Evolutionary conservation across 2,113 vertebrate species (phyloP).

Genomic region (Tachycineta bicolor): DNA sequence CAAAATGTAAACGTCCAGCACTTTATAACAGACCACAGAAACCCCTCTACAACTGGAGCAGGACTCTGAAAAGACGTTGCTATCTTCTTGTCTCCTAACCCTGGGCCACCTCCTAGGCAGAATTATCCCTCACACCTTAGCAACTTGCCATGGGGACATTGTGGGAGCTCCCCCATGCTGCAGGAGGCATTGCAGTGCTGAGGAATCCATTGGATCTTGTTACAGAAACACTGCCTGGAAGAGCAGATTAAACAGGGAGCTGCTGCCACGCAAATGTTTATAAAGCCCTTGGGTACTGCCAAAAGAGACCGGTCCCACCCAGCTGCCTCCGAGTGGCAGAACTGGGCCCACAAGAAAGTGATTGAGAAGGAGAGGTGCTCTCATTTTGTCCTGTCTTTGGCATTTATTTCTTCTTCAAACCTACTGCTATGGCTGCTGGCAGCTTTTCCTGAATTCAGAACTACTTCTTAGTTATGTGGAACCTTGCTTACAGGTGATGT

Average conservation of each 20-base stretch:
- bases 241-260: background rate
- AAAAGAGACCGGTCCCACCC: background rate
- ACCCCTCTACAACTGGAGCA: background rate
- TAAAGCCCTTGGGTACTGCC: background rate
- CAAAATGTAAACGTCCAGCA: conserved; percentile 38
- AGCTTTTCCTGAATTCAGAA: background rate
- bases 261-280: background rate
- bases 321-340: background rate
- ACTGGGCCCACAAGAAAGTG: background rate
- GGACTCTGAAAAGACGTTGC: background rate
- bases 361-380: background rate
- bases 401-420: background rate
- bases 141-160: background rate
- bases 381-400: background rate
- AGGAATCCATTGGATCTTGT: background rate
- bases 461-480: background rate
- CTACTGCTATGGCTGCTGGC: background rate
- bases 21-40: background rate
- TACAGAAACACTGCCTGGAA: background rate
- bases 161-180: background rate
- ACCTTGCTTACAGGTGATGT: background rate
- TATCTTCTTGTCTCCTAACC: background rate
- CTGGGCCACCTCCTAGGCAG: background rate
- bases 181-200: background rate
- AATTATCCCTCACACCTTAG: background rate